These are phyloP conservation scores for Aspiorhynchus laticeps DNA, from an alignment of 2,113 vertebrate genomes.

Conservation along the genomic window DNA sequence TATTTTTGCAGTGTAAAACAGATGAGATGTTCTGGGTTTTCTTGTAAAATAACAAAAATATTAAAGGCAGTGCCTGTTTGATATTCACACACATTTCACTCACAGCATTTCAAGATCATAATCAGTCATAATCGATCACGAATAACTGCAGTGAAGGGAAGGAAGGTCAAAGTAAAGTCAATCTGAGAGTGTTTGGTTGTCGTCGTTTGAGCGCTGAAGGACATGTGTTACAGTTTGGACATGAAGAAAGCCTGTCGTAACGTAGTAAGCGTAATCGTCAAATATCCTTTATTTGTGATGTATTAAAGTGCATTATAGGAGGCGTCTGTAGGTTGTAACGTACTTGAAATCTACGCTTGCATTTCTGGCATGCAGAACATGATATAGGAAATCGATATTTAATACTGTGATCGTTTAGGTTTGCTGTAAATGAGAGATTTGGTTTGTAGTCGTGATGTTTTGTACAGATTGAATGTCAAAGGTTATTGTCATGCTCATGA, in stretches of 20 bases:
- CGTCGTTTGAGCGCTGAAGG: neutral
- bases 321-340: neutral
- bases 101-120: neutral
- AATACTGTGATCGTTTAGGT: slow-evolving; percentile 8
- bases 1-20: neutral
- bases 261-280: neutral
- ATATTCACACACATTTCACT: neutral
- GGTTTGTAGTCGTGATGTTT: neutral
- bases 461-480: slow-evolving; percentile 6
- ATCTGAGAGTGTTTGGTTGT: neutral
- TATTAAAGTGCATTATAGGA: slow-evolving; percentile 10
- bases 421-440: neutral
- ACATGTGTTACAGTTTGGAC: neutral
- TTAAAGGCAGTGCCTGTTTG: neutral
- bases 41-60: neutral
- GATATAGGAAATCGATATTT: neutral
- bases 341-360: slow-evolving; percentile 43
- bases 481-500: neutral
- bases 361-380: slow-evolving; percentile 17
- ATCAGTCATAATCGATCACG: neutral
- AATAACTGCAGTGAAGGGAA: neutral
- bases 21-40: neutral
- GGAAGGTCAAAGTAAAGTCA: neutral
- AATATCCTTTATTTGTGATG: slow-evolving; percentile 5
- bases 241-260: neutral